Base-by-base conservation (phyloP, 2,888 invertebrate species). In the Drosophila setosimentum region DNA sequence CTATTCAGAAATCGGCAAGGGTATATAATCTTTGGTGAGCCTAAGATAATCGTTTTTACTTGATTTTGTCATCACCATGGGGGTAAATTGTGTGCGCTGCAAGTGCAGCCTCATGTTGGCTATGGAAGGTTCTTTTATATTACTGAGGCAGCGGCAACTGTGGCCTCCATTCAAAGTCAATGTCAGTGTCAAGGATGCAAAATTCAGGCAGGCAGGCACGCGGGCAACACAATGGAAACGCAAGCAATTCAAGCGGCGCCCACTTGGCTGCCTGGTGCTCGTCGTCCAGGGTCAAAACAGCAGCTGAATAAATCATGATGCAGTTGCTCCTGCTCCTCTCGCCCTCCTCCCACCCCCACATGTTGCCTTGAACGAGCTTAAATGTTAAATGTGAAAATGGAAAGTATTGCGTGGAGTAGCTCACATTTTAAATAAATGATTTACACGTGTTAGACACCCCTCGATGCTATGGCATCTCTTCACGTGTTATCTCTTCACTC, bases 121-220 rank as follows among this genome's bases (percentile, higher is more conserved):
- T n/a, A n/a, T 35, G 50, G 63, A 57, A 60, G 40, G 49, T 49
- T 65, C 64, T 33, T 68, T 66, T 49, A 16, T 32, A 29, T 58
- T 16, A 32, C 55, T 42, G 42, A 18, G 29, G 11, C 29, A 45
- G 55, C 48, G n/a, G 24, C 40, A 55, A 29, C 40, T 30, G 29
- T 42, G 61, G 73, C 73, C 86, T 73, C 68, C 78, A 73, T 71
- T 54, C 66, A 78, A 71, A 81, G 86, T 73, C 85, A 86, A 71
- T 68, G 80, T 49, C 80, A 80, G 71, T 87, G 86, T 87, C 86
- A 86, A 89, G 89, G 87, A 86, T 88, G 82, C 60, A 68, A 72
- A 72, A 83, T 68, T 76, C 62, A 55, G 53, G 59, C 69, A 68
- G n/a, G 10, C 42, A 21, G 16, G 16, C 45, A 45, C 16, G 8